A percentile compares a stretch with the other conserved stretches of the same genome.
Conservation (phyloP, 1,140 invertebrate genomes). For the Zaprionus lachaisei region DNA sequence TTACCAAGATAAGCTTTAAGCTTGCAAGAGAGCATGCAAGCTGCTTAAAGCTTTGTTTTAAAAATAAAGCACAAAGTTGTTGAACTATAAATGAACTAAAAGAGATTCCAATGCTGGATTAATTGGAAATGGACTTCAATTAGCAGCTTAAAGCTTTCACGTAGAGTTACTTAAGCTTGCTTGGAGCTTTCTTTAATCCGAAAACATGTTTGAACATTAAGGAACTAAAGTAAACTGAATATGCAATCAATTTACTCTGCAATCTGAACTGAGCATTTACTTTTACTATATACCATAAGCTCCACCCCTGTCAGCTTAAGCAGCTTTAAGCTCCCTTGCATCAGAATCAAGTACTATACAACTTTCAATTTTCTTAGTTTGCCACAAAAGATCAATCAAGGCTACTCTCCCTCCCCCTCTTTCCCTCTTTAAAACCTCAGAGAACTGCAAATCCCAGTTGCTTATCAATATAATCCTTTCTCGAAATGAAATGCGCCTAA, state of each 20-base stretch:
- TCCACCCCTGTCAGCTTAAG: no score
- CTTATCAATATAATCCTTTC: constrained; percentile 4
- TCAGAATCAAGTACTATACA: not conserved
- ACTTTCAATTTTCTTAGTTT: not conserved
- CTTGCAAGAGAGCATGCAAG: not conserved
- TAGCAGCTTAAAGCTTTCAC: no score
- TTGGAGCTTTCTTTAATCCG: not conserved
- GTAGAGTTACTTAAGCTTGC: no score
- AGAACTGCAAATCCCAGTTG: not conserved
- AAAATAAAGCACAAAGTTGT: no score
- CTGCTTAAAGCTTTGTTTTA: not conserved
- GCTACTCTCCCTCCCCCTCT: not conserved
- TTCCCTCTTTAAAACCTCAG: not conserved
- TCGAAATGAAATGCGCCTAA: constrained; percentile 1
- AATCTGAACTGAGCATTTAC: no score
- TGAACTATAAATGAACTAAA: no score
- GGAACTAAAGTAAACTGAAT: not conserved
- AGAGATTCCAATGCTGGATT: no score
- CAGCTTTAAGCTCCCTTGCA: not conserved
- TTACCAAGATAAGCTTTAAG: not conserved
- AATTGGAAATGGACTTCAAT: no score
- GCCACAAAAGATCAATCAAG: not conserved
- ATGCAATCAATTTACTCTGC: no score
- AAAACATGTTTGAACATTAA: no score
- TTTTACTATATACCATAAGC: no score